Evolutionary conservation across 2,888 invertebrate genomes (phyloP).

Genomic region (Crepidodera aurea): DNA sequence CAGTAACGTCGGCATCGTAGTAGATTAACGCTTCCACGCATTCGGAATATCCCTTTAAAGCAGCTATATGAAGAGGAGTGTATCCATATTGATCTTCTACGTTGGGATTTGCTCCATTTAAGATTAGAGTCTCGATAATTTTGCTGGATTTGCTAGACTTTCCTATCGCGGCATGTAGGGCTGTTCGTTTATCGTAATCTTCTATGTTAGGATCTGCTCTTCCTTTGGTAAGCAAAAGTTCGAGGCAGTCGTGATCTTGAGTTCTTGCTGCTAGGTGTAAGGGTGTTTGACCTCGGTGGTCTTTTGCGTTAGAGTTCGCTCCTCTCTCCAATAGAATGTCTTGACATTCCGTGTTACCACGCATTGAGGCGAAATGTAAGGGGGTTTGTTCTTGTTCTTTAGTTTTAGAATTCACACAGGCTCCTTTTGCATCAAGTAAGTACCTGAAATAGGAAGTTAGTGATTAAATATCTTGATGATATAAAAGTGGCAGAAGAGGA

Average conservation of each 20-base stretch:
- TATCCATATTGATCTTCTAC: slow-evolving; percentile 86
- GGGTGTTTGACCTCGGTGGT: slow-evolving; percentile 83
- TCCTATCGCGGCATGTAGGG: slow-evolving; percentile 83
- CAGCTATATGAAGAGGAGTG: slow-evolving; percentile 85
- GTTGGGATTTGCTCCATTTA: slow-evolving; percentile 84
- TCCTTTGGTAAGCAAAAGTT: slow-evolving; percentile 68
- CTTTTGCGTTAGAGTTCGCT: slow-evolving; percentile 77
- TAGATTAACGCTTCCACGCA: slow-evolving; percentile 86
- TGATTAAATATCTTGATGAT: no score
- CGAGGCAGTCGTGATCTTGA: slow-evolving; percentile 81
- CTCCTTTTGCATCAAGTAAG: slow-evolving; percentile 75
- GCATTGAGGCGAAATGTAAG: slow-evolving; percentile 86
- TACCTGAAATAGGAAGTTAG: slow-evolving; percentile 65
- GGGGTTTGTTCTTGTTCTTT: slow-evolving; percentile 80
- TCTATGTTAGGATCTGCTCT: slow-evolving; percentile 80
- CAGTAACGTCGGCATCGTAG: slow-evolving; percentile 88
- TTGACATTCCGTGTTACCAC: slow-evolving; percentile 83
- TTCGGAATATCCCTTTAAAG: slow-evolving; percentile 82
- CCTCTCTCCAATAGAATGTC: slow-evolving; percentile 75
- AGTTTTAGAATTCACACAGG: slow-evolving; percentile 74
- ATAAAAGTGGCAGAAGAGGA: no score
- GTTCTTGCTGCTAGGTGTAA: slow-evolving; percentile 84
- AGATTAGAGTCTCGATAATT: slow-evolving; percentile 78
- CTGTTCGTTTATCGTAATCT: slow-evolving; percentile 82
- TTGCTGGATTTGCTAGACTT: slow-evolving; percentile 82